Conservation (phyloP, 92 coral and sea anemone species). For the Zoanthus sansibaricus region DNA sequence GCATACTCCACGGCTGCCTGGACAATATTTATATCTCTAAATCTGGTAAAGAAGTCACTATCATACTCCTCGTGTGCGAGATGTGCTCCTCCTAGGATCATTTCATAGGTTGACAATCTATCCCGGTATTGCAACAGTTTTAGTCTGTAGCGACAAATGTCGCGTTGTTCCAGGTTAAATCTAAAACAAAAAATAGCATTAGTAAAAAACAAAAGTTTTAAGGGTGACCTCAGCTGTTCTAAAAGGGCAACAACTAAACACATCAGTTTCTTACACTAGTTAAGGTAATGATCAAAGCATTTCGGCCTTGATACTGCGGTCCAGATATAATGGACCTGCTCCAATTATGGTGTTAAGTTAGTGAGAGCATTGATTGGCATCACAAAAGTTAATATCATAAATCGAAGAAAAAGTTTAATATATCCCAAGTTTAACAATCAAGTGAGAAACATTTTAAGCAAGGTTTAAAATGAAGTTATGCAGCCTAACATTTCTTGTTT, state of each 20-base stretch:
- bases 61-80: constrained; percentile 92
- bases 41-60: constrained; percentile 83
- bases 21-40: constrained; percentile 90
- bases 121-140: constrained; percentile 92
- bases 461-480: no score
- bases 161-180: constrained; percentile 93
- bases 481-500: no score
- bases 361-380: no score
- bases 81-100: constrained; percentile 86
- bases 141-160: constrained; percentile 94
- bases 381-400: no score
- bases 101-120: constrained; percentile 90
- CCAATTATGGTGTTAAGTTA: no score
- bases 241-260: background rate
- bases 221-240: background rate
- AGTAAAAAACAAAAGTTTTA: background rate
- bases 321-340: no score
- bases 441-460: no score
- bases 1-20: constrained; percentile 95
- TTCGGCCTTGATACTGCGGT: no score
- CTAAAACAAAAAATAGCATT: constrained; percentile 40
- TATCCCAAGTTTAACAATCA: no score
- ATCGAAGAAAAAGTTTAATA: no score
- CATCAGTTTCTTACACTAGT: no score
- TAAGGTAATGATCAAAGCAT: no score